A percentile compares a stretch with the other conserved stretches of the same genome.
phyloP scores from a whole-genome alignment of 1,140 invertebrate genomes.

The Heliothis virescens region DNA sequence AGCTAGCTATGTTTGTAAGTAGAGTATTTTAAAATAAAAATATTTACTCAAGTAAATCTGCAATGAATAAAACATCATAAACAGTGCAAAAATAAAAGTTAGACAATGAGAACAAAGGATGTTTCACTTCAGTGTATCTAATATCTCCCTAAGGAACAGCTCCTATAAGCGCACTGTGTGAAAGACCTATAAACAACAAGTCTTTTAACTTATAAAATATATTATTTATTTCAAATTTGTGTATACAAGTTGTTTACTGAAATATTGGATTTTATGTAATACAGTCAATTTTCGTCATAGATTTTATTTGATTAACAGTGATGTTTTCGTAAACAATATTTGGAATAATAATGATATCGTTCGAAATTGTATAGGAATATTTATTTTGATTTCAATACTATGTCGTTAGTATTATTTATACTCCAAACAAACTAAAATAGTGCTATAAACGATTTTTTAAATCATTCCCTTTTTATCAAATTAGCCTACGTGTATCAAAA shows the following conservation, averaged over 20 bases:
- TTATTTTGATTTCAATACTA: too few relatives aligned
- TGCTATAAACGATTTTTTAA: too few relatives aligned
- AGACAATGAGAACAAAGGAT: background rate
- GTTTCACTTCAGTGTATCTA: background rate
- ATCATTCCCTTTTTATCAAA: too few relatives aligned
- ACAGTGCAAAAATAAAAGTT: background rate
- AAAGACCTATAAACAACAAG: background rate
- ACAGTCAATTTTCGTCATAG: background rate
- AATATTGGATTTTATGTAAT: constrained; percentile 9
- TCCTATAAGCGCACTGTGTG: background rate
- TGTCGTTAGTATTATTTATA: too few relatives aligned
- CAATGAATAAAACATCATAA: background rate
- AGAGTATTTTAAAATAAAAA: background rate
- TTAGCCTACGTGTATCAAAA: background rate
- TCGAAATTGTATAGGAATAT: too few relatives aligned
- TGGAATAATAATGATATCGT: background rate
- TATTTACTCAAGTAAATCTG: background rate
- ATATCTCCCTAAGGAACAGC: background rate
- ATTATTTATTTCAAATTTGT: background rate
- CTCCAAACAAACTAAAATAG: too few relatives aligned
- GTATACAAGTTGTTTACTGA: background rate
- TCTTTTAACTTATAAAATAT: background rate
- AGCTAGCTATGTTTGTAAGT: background rate
- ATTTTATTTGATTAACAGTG: background rate
- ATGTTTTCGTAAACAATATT: constrained; percentile 7